Percentiles rank a stretch among this genome's conserved stretches.
phyloP scores from a whole-genome alignment of 2,113 vertebrate species.

The Falco punctatus region DNA sequence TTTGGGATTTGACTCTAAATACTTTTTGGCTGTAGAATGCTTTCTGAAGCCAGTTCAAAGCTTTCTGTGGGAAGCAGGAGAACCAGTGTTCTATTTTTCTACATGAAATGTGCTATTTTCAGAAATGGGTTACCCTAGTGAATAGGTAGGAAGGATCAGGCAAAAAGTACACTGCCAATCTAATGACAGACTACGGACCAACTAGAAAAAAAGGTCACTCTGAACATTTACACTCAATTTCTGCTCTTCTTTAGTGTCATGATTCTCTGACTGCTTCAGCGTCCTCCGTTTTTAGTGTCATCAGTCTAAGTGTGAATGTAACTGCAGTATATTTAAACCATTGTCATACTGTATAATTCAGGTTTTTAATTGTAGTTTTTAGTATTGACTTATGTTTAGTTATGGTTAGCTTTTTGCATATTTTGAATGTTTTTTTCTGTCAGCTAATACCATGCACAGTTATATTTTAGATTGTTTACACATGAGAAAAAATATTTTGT shows the following conservation, averaged over 20 bases:
- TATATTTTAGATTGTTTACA: neutral
- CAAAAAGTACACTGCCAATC: neutral
- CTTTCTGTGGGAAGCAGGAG: neutral
- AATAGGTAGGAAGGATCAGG: neutral
- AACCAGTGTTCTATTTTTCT: neutral
- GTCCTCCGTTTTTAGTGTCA: neutral
- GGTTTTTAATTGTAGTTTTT: neutral
- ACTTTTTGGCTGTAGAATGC: neutral
- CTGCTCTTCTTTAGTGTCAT: neutral
- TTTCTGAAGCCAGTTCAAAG: neutral
- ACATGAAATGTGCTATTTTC: neutral
- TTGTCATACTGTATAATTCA: neutral
- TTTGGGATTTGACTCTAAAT: neutral
- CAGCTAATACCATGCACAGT: rapidly evolving
- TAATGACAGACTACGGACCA: neutral
- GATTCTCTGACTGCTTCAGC: neutral
- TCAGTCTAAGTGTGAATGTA: neutral
- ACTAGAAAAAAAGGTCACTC: neutral
- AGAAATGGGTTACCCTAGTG: neutral
- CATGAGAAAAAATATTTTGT: neutral
- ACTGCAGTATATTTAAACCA: neutral
- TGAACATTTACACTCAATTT: neutral
- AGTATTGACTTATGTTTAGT: neutral
- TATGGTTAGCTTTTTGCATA: neutral
- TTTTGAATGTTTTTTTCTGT: neutral